Evolutionary conservation across 1,140 invertebrate species (phyloP).

Genomic region (Zaprionus nigranus): DNA sequence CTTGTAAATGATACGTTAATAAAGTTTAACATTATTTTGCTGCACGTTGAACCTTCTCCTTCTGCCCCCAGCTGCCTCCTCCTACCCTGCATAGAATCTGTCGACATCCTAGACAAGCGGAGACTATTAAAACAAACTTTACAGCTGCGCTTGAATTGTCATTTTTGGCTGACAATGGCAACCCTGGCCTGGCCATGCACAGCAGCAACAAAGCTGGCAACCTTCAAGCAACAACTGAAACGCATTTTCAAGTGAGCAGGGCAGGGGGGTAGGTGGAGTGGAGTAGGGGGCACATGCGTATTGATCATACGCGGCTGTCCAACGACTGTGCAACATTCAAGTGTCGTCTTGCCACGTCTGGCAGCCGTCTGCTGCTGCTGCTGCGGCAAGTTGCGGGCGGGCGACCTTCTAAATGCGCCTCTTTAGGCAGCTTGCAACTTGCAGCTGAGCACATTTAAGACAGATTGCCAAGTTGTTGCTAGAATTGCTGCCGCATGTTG

Average conservation of each 20-base stretch:
- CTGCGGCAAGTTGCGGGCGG: conserved; percentile 47
- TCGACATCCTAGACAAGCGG: not conserved
- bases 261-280: not conserved
- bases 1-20: conserved; percentile 49
- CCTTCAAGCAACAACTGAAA: conserved; percentile 70
- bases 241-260: conserved; percentile 74
- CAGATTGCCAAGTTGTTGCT: conserved; percentile 79
- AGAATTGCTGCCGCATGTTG: conserved; percentile 66
- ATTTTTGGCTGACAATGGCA: conserved; percentile 69
- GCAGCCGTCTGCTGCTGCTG: conserved; percentile 27
- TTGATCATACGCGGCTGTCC: conserved; percentile 69
- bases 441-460: conserved; percentile 73
- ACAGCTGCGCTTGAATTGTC: conserved; percentile 28
- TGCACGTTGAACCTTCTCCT: not conserved
- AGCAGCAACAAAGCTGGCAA: conserved; percentile 62
- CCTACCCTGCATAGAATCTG: conserved; percentile 4
- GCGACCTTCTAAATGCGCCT: conserved; percentile 68
- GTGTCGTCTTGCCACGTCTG: conserved; percentile 60
- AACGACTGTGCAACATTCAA: conserved; percentile 65
- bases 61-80: not conserved
- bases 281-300: conserved; percentile 29
- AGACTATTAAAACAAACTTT: conserved; percentile 21
- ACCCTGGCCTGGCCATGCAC: conserved; percentile 73
- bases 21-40: conserved; percentile 18
- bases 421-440: conserved; percentile 63